A percentile compares a stretch with the other conserved stretches of the same genome.
These are phyloP conservation scores for Azorinus chamasolen DNA, from an alignment of 2,888 invertebrate genomes.

Conservation along the genomic window DNA sequence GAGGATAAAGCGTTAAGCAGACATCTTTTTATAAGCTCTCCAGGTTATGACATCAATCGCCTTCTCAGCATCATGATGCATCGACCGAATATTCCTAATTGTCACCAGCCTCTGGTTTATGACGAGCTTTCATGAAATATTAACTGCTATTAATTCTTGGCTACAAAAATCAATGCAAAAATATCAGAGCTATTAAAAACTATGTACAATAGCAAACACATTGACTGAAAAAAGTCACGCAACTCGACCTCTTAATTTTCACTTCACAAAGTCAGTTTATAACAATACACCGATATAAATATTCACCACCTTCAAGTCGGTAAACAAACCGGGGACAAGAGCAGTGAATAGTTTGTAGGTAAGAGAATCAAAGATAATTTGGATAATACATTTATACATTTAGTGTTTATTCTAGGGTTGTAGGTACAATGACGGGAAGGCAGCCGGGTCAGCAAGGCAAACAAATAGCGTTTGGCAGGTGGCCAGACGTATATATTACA, in stretches of 20 bases:
- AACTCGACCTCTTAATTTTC: constrained; percentile 44
- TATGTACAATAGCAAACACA: too few species aligned
- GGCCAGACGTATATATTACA: constrained; percentile 39
- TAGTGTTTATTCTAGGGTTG: constrained; percentile 59
- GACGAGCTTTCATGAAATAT: too few species aligned
- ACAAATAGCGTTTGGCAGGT: constrained; percentile 33
- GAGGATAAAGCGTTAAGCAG: too few species aligned
- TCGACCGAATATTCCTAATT: too few species aligned
- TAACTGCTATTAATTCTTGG: too few species aligned
- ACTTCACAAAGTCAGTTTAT: constrained; percentile 8
- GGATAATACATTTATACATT: constrained; percentile 55
- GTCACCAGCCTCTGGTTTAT: too few species aligned
- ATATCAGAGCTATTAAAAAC: too few species aligned
- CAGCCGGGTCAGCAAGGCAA: constrained; percentile 41
- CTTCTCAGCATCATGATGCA: too few species aligned
- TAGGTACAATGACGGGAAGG: constrained; percentile 12
- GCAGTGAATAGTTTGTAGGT: constrained; percentile 48
- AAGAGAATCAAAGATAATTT: constrained; percentile 56
- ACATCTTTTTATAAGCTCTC: too few species aligned
- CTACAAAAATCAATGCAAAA: too few species aligned
- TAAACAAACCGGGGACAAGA: constrained; percentile 41
- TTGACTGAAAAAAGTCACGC: neutral
- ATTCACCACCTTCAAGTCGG: constrained; percentile 40
- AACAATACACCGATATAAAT: constrained; percentile 33
- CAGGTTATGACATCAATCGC: too few species aligned